Evolutionary conservation across 2,888 invertebrate genomes (phyloP).

Genomic region (Pachydiplax longipennis): DNA sequence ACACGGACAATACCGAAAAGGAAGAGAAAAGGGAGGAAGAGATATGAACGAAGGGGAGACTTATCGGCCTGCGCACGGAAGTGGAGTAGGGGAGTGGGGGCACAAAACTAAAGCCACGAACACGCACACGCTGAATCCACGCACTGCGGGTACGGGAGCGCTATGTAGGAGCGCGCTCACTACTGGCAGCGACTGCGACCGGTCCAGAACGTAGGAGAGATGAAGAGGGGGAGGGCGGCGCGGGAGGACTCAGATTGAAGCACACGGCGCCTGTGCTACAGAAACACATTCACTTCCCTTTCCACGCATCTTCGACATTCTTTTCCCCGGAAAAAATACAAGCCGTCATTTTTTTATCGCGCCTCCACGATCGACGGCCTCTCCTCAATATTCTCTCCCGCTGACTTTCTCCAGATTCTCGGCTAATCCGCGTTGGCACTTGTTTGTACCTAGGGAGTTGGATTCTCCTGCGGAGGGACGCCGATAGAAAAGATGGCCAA

Average conservation of each 20-base stretch:
- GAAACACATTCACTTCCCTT: conserved; percentile 25
- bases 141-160: background rate
- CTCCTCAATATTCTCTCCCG: background rate
- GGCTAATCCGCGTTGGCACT: background rate
- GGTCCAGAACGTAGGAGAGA: background rate
- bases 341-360: background rate
- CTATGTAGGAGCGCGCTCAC: conserved; percentile 4
- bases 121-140: background rate
- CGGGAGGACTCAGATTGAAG: background rate
- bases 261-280: conserved; percentile 19
- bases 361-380: background rate
- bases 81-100: background rate
- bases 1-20: too few relatives aligned
- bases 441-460: background rate
- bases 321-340: background rate
- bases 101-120: background rate
- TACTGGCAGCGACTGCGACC: conserved; percentile 19
- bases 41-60: background rate
- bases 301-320: background rate
- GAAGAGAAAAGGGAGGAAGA: background rate
- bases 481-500: too few relatives aligned
- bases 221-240: background rate
- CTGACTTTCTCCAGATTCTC: background rate
- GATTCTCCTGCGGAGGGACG: background rate
- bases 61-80: background rate